Evolutionary conservation across 2,888 invertebrate species (phyloP), one percentile per base, ranked within the genome.

Genomic region (Trachelus tabidus): DNA sequence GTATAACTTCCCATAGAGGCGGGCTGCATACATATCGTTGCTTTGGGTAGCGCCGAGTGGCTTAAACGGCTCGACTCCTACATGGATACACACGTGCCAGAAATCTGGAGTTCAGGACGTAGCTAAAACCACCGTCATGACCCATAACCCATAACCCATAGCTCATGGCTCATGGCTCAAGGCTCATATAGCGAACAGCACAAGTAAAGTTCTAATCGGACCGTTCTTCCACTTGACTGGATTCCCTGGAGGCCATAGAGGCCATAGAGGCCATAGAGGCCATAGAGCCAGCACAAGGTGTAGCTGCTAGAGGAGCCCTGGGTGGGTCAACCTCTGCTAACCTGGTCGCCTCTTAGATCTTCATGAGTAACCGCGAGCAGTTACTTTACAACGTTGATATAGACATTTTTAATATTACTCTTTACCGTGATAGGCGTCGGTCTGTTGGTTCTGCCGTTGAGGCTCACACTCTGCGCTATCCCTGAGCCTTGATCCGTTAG

Each of bases 21-120:
- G 85, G 84, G 81, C 81, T 87, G 90, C 90, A 90, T 90, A 89
- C 88, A 88, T 89, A 89, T 90, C 86, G 89, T 82, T 79, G 84
- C 81, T 87, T 90, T 87, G 84, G 84, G 81, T 81, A 85, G 86
- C 86, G 79, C 87, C 89, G 85, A 86, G 86, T 89, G 88, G 85
- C 84, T 85, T 82, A 82, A 86, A 86, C 81, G 82, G 80, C 82
- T 81, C 69, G 30, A 31, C 15, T 33, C 69, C 30, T 69, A 69
- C 30, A 33, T 69, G n/a, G 30, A 33, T 69, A 69, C 33, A 15
- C 23, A 69, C 69, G 30, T 69, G 69, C 69, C 4, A 15, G 69
- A 33, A n/a, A 31, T 30, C 30, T 33, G 30, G 11, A 31, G 30
- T 69, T 33, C 69, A 33, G 33, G 30, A 30, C 31, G 33, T 30